These are phyloP conservation scores for Philotrypesis tridentata DNA, from an alignment of 1,140 invertebrate species.

Conservation along the genomic window DNA sequence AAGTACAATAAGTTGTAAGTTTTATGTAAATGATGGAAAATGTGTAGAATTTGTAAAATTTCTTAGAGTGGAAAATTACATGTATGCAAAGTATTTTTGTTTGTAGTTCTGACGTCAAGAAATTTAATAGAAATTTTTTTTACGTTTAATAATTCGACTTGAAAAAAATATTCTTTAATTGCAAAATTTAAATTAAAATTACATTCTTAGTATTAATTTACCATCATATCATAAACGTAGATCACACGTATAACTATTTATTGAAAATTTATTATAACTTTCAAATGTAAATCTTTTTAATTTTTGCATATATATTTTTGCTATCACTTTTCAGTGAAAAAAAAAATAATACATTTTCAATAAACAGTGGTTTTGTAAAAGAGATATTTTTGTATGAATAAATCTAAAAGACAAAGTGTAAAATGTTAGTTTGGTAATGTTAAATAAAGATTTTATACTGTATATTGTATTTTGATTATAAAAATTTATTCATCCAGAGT, in stretches of 20 bases:
- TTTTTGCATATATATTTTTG: background rate
- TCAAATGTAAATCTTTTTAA: background rate
- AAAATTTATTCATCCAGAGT: background rate
- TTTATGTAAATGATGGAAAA: too few relatives aligned
- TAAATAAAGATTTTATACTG: constrained; percentile 34
- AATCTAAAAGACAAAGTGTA: background rate
- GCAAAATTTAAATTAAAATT: background rate
- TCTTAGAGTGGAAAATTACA: too few relatives aligned
- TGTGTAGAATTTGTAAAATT: too few relatives aligned
- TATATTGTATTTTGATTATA: background rate
- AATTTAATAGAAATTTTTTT: background rate
- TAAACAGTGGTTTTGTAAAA: background rate
- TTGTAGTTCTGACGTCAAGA: too few relatives aligned
- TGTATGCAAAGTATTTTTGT: too few relatives aligned
- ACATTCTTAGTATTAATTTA: background rate
- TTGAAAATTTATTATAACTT: background rate
- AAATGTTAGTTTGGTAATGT: constrained; percentile 7
- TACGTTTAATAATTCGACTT: background rate
- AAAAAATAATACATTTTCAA: background rate
- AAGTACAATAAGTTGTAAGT: too few relatives aligned
- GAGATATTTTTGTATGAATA: background rate
- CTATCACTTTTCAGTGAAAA: background rate
- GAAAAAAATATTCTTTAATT: background rate
- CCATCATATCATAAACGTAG: background rate
- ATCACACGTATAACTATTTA: background rate